Conservation (phyloP, 2,888 invertebrate species). For the Idaea straminata region DNA sequence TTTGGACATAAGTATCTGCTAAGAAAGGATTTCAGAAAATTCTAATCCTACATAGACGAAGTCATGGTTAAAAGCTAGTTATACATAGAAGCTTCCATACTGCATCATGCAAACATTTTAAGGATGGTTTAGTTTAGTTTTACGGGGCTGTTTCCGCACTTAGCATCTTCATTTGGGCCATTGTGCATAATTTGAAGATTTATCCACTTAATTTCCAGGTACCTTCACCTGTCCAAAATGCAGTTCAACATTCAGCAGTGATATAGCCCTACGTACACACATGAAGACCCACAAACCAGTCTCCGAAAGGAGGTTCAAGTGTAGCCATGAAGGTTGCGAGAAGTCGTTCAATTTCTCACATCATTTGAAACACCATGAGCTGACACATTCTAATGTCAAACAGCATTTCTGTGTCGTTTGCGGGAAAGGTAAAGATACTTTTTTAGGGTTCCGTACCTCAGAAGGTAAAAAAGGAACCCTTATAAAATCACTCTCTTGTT, state of each 20-base stretch:
- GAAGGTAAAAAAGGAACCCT: too few species aligned
- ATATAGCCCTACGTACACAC: slow-evolving; percentile 59
- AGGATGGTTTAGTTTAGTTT: too few species aligned
- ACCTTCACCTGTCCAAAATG: slow-evolving; percentile 58
- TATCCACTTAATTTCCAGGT: slow-evolving; percentile 43
- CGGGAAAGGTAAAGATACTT: slow-evolving; percentile 56
- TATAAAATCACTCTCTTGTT: too few species aligned
- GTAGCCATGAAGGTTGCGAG: slow-evolving; percentile 52
- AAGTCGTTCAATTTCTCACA: slow-evolving; percentile 71
- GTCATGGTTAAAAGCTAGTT: not conserved
- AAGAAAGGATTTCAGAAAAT: not conserved
- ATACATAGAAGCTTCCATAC: not conserved
- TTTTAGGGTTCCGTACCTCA: not conserved
- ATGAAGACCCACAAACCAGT: slow-evolving; percentile 58
- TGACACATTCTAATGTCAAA: slow-evolving; percentile 63
- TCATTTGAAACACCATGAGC: slow-evolving; percentile 68
- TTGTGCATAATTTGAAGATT: not conserved
- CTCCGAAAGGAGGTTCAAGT: slow-evolving; percentile 57
- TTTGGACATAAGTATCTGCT: not conserved
- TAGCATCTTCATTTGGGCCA: too few species aligned
- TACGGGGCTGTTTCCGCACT: too few species aligned
- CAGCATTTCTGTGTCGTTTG: slow-evolving; percentile 64
- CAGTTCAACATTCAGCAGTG: slow-evolving; percentile 54
- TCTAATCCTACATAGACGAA: too few species aligned
- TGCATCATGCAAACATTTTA: not conserved